These are phyloP conservation scores for Aspidapion aeneum DNA, from an alignment of 2,888 invertebrate species.

Conservation along the genomic window DNA sequence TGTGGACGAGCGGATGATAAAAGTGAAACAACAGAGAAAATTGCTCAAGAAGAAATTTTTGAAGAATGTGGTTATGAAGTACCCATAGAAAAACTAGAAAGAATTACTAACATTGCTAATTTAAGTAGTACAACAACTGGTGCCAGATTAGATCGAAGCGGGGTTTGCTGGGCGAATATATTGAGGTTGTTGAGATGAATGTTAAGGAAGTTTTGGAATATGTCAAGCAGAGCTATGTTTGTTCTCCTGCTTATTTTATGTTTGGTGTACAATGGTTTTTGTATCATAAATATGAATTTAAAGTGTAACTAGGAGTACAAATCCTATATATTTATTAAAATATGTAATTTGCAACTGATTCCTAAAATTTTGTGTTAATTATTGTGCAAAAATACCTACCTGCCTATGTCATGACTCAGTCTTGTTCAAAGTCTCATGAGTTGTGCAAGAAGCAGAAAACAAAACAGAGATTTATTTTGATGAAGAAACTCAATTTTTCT, in stretches of 20 bases:
- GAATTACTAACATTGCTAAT: slow-evolving; percentile 68
- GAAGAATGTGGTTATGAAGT: slow-evolving; percentile 95
- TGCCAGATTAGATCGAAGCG: slow-evolving; percentile 63
- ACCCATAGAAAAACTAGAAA: slow-evolving; percentile 56
- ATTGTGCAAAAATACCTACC: no score
- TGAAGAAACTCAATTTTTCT: no score
- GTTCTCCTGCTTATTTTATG: slow-evolving; percentile 70
- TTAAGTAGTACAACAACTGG: slow-evolving; percentile 71
- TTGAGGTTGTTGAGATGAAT: slow-evolving; percentile 81
- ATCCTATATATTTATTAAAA: no score
- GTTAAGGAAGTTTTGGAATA: slow-evolving; percentile 63
- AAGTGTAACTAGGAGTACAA: no score
- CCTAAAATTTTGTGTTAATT: no score
- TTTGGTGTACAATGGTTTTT: slow-evolving; percentile 77
- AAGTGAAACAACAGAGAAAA: no score
- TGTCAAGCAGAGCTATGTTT: slow-evolving; percentile 52
- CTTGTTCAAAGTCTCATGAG: no score
- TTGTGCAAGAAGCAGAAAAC: no score
- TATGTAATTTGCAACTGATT: no score
- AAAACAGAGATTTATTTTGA: no score
- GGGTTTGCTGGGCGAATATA: slow-evolving; percentile 79
- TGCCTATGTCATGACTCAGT: no score
- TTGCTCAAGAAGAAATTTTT: slow-evolving; percentile 78
- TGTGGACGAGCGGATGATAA: no score
- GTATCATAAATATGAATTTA: slow-evolving; percentile 27